Evolutionary conservation across 2,888 invertebrate species (phyloP), one percentile per base, ranked within the genome.

Genomic region (Ochropleura leucogaster): DNA sequence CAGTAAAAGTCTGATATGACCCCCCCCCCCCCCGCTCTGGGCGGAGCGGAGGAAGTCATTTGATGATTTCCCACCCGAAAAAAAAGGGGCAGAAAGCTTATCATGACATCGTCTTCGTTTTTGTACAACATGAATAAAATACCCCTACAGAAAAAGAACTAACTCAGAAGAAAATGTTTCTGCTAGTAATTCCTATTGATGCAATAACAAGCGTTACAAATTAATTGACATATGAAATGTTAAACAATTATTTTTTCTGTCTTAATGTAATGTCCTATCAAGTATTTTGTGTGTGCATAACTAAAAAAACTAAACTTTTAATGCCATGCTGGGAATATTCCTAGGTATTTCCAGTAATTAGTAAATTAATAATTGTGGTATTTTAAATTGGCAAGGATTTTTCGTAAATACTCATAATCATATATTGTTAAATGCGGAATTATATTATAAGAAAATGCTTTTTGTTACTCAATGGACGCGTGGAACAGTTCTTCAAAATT

Each of bases 341-440:
- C 77, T 18, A 14, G n/a, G 7, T 70, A 63, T 20, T 55, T 18
- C 18, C 63, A 40, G 0, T 44, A 49, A 16, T 71, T 40, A 12
- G 14, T 63, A 64, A 5, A 18, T 65, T 30, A 75, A 75, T 76
- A 30, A 66, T 42, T 74, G 3, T 16, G 8, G 20, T 68, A 47
- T 14, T 74, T 64, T 47, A 60, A n/a, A 6, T 18, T 18, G 9
- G 9, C 49, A 63, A 74, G 68, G 40, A 64, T 64, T 74, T 40
- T 64, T 68, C 46, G 68, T 57, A 42, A 40, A 68, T 64, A 30
- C 30, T 30, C 30, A 40, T 40, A 59, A 40, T 59, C 2, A 40
- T 42, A 40, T 40, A 60, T 62, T 62, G n/a, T 14, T n/a, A 62
- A 44, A 44, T 14, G n/a, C 44, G n/a, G 10, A 42, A 20, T 4